A percentile compares a stretch with the other conserved stretches of the same genome.
These are phyloP conservation scores for Erinaceus europaeus DNA, from an alignment of 2,113 vertebrate genomes.

Conservation along the genomic window DNA sequence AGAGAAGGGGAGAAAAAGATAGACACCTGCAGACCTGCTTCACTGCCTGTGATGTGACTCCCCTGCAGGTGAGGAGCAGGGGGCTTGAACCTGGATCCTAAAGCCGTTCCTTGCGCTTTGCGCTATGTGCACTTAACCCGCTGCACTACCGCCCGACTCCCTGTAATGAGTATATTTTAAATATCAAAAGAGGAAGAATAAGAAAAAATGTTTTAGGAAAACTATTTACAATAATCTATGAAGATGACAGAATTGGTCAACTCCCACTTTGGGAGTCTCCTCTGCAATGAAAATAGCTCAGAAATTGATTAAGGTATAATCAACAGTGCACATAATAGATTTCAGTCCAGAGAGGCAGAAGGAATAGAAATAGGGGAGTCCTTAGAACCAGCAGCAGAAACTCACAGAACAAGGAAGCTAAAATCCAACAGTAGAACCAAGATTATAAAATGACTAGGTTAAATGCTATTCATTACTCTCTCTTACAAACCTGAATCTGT, in stretches of 20 bases:
- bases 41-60: too few species aligned
- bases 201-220: background rate
- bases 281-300: background rate
- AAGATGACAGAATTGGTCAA: background rate
- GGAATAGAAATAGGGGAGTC: fast-evolving
- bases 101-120: too few species aligned
- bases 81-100: too few species aligned
- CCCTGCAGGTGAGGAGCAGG: too few species aligned
- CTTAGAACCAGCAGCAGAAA: background rate
- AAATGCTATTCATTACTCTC: background rate
- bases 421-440: too few species aligned
- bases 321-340: background rate
- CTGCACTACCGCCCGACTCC: too few species aligned
- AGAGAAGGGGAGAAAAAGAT: too few species aligned
- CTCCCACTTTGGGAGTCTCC: background rate
- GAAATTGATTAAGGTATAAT: background rate
- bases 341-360: background rate
- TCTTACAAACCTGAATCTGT: background rate
- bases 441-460: fast-evolving
- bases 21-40: too few species aligned
- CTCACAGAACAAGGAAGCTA: background rate
- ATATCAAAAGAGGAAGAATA: background rate
- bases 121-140: too few species aligned
- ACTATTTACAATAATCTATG: background rate
- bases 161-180: background rate